These are phyloP conservation scores for Salminus brasiliensis DNA, from an alignment of 2,113 vertebrate genomes.

Conservation along the genomic window DNA sequence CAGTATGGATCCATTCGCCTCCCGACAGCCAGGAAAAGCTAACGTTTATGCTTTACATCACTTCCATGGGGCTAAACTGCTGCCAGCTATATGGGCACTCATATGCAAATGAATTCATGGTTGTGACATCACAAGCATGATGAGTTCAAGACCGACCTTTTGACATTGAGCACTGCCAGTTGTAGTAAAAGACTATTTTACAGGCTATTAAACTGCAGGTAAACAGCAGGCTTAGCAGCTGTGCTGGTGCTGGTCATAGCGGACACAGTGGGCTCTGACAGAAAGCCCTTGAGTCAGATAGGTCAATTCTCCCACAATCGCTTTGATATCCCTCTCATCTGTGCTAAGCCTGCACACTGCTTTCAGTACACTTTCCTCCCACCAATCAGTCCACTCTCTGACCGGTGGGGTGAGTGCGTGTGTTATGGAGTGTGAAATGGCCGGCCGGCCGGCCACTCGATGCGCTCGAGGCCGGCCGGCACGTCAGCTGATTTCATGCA, in stretches of 20 bases:
- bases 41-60: too few relatives aligned
- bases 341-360: neutral
- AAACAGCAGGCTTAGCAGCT: neutral
- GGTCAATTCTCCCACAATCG: constrained; percentile 30
- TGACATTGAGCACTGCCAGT: too few relatives aligned
- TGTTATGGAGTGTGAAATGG: constrained; percentile 42
- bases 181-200: too few relatives aligned
- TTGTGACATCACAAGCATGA: neutral
- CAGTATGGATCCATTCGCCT: too few relatives aligned
- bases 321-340: constrained; percentile 21
- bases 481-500: constrained; percentile 10
- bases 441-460: neutral
- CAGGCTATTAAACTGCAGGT: neutral
- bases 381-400: constrained; percentile 11
- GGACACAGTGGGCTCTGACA: neutral
- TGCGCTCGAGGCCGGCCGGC: neutral
- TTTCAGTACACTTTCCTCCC: neutral
- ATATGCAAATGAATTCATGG: neutral
- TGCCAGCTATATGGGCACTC: too few relatives aligned
- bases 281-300: constrained; percentile 10
- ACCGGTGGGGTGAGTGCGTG: constrained; percentile 9
- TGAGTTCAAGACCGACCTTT: neutral
- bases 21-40: neutral
- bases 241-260: neutral
- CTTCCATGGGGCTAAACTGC: too few relatives aligned